Base-by-base conservation (phyloP, 53 echinoderm and acorn worm species). In the Mesocentrotus franciscanus region DNA sequence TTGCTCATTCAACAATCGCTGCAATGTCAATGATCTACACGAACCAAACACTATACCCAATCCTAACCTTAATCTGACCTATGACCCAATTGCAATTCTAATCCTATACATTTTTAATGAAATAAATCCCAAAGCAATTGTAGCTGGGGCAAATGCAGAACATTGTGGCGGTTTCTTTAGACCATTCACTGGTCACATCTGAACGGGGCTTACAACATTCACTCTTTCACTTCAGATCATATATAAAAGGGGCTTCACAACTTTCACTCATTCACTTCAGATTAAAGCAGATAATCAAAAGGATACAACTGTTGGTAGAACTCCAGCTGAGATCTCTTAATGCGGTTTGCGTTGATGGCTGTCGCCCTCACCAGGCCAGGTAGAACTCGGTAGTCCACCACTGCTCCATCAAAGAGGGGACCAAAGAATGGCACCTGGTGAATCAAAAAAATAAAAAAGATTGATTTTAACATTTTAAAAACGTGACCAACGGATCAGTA, bases 231-330 rank as follows among this genome's bases (percentile, higher is more conserved):
- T 64, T 64, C 64, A 32, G 0, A 27, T 76, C 76, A 12, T 39
- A 39, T 42, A 0, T 39, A 20, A 81, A 81, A 8, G 18, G 6
- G 36, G 22, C 16, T 1, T 20, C 26, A 76, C 76, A 33, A 76
- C 10, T 12, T 76, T 32, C 76, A 64, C 64, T 64, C 64, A 64
- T 64, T 64, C 64, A 64, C 18, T 64, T 64, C 15, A 64, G 64
- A 18, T 64, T 64, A 64, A 0, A 16, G 18, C 61, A 15, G 81
- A 81, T 42, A 42, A 81, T 4, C 6, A 18, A 95, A 98, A 98
- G 99, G 99, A 98, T 98, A 98, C 99, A 96, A 98, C 98, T 96
- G 96, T 84, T 98, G 97, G 92, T 98, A 98, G 90, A 96, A 96
- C 15, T 97, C 97, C 26, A 98, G 95, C 70, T 96, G 97, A 9